Evolutionary conservation across 2,797 vertebrate genomes (phyloP).

Genomic region (Halcyon smyrnensis): DNA sequence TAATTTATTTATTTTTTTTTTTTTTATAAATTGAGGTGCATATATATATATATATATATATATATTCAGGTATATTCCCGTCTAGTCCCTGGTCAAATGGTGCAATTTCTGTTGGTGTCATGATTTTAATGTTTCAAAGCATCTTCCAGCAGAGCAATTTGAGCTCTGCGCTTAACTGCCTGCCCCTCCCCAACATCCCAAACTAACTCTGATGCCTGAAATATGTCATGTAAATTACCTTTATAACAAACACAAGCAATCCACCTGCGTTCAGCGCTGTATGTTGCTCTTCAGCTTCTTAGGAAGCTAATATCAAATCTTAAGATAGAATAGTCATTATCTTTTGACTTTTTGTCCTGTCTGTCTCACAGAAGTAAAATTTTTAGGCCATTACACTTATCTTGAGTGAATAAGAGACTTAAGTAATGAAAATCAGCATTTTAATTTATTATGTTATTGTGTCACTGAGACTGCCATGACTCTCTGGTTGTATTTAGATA

Average conservation of each 20-base stretch:
- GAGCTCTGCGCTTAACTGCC: background rate
- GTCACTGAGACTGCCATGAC: background rate
- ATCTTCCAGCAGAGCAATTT: background rate
- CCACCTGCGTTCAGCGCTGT: background rate
- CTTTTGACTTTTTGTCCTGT: background rate
- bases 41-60: background rate
- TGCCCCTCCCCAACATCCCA: background rate
- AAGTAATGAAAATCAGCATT: background rate
- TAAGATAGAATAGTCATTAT: background rate
- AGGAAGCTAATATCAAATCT: background rate
- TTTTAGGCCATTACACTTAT: background rate
- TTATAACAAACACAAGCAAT: background rate
- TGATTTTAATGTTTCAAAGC: background rate
- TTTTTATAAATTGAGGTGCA: background rate
- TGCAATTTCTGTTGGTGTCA: background rate
- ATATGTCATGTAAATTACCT: background rate
- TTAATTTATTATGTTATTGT: background rate
- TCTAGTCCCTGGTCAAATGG: background rate
- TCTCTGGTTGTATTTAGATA: too few species aligned
- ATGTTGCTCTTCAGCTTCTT: background rate
- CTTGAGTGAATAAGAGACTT: background rate
- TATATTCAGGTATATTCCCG: background rate
- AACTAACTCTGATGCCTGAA: background rate
- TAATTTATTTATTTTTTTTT: too few species aligned
- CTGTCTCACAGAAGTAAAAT: background rate